Conservation (phyloP, 1,140 invertebrate genomes). For the Zaprionus tsacasi region DNA sequence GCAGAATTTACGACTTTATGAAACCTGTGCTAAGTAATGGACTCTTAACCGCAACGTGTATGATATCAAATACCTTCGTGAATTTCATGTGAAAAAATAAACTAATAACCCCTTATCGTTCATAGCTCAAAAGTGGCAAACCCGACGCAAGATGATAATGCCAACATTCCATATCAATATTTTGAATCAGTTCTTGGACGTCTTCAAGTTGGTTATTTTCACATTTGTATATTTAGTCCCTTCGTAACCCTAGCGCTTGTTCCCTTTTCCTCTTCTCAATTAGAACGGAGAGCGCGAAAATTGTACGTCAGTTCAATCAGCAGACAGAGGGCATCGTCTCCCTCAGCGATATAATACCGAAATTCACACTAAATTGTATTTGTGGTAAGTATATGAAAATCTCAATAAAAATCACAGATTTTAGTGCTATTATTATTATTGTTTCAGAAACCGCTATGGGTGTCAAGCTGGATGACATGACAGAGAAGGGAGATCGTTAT, state of each 20-base stretch:
- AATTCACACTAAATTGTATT: conserved; percentile 92
- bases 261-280: background rate
- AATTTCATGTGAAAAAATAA: background rate
- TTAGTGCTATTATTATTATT: background rate
- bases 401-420: background rate
- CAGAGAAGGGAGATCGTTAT: conserved; percentile 69
- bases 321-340: conserved; percentile 44
- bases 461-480: conserved; percentile 83
- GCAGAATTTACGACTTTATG: conserved; percentile 85
- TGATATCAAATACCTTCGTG: background rate
- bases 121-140: conserved; percentile 89
- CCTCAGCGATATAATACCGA: conserved; percentile 83
- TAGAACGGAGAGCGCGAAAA: conserved; percentile 83
- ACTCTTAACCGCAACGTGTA: conserved; percentile 87
- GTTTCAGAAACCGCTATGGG: conserved; percentile 92
- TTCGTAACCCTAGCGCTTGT: background rate
- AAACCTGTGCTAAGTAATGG: conserved; percentile 88
- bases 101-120: too few species aligned
- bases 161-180: conserved; percentile 96
- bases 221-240: background rate
- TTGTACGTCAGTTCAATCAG: conserved; percentile 58
- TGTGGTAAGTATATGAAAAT: conserved; percentile 85
- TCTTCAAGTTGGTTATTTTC: conserved; percentile 87
- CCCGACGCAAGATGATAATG: conserved; percentile 91
- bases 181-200: conserved; percentile 90